These are phyloP conservation scores for Heliconius hortense DNA, from an alignment of 2,888 invertebrate species.

Conservation along the genomic window DNA sequence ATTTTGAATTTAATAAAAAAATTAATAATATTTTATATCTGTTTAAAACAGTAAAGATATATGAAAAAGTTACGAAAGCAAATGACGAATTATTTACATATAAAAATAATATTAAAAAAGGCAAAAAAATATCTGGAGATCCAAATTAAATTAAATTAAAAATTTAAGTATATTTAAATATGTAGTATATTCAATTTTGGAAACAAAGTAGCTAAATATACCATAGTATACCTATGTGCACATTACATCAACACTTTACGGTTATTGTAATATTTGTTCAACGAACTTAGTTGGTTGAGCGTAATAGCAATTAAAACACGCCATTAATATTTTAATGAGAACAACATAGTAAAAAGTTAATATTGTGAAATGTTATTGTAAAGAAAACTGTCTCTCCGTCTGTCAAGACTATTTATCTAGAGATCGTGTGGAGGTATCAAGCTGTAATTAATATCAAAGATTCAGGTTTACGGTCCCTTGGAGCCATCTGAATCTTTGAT, in stretches of 20 bases:
- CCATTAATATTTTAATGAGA: slow-evolving; percentile 11
- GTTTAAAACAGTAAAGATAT: neutral
- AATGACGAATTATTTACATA: neutral
- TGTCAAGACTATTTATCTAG: no score
- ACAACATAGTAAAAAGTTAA: slow-evolving; percentile 2
- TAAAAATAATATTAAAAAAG: neutral
- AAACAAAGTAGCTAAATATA: neutral
- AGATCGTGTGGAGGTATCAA: no score
- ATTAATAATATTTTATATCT: no score
- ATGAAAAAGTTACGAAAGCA: neutral
- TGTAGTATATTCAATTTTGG: no score
- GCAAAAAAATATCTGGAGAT: neutral
- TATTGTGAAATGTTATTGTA: neutral
- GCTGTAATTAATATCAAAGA: no score
- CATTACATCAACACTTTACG: neutral
- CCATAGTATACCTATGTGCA: neutral
- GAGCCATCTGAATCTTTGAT: no score
- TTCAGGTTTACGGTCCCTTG: no score
- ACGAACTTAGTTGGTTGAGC: neutral
- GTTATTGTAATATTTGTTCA: neutral
- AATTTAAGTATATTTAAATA: no score
- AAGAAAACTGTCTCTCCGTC: no score
- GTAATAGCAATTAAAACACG: neutral
- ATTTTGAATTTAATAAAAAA: no score
- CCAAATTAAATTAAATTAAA: no score